Evolutionary conservation across 1,140 invertebrate species (phyloP), one percentile per base, ranked within the genome.

Genomic region (Lepidurus apus): DNA sequence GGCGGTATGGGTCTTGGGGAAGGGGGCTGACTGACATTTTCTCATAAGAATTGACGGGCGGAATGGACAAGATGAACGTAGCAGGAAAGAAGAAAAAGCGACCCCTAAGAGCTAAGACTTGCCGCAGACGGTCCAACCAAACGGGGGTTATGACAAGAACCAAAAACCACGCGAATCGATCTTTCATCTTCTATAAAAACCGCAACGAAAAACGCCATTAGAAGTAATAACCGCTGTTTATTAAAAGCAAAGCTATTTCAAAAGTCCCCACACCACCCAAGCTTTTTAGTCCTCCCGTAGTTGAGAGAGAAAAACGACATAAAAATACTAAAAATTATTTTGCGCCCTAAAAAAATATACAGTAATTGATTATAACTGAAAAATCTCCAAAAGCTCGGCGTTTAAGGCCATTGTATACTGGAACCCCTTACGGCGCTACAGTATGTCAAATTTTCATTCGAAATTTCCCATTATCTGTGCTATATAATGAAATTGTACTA

Each of bases 1-100:
- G 53, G 53, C 53, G 53, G 21, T 65, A 65, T 65, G 53, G 53
- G 21, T 13, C 53, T 9, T 34, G 34, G 34, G 34, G 34, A 34
- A 34, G 45, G 45, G 17, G 45, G 10, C 21, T 13, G 53, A 65
- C 17, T 65, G 53, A 65, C 53, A 65, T 65, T 65, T 65, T 65
- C 53, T 65, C 53, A 65, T 65, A 65, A 65, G 53, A 65, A 65
- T 65, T 65, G 53, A 65, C 53, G 13, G 53, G 53, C 53, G 53
- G 53, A 65, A 65, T 65, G 53, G 53, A 65, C 53, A 65, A 65
- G 53, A 65, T 65, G 53, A 34, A 65, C 53, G 53, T 7, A 65
- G 53, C 45, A 47, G 17, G 7, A 65, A 21, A 65, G 53, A 17
- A 65, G 21, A 21, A 21, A 65, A 13, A 65, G 26, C 26, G 26